phyloP scores from a whole-genome alignment of 1,140 invertebrate genomes.

The Geopemphigus sp. region DNA sequence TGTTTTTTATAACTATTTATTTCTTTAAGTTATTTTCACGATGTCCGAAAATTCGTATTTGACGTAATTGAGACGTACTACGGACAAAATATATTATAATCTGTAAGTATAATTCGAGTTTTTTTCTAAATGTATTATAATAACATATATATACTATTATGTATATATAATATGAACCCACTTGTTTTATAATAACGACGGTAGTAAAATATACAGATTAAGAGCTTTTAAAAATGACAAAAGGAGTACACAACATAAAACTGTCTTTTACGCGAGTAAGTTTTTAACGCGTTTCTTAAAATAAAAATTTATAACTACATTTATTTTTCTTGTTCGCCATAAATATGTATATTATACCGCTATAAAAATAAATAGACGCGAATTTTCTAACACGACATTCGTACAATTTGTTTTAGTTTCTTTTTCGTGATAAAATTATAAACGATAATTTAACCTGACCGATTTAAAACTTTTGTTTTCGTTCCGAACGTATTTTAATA shows the following conservation, averaged over 20 bases:
- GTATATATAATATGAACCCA: background rate
- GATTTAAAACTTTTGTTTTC: background rate
- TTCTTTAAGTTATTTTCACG: no score
- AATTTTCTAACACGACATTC: background rate
- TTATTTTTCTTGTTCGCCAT: background rate
- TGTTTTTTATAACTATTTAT: no score
- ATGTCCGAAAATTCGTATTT: background rate
- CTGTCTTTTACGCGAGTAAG: background rate
- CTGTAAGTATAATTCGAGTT: background rate
- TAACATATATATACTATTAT: background rate
- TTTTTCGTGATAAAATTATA: background rate
- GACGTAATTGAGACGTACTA: background rate
- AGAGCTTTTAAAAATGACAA: slow-evolving; percentile 22
- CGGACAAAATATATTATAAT: no score
- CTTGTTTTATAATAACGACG: background rate
- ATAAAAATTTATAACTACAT: background rate
- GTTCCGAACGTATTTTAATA: background rate
- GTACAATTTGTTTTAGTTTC: no score
- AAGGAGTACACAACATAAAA: background rate
- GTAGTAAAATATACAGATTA: background rate
- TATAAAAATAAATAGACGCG: background rate
- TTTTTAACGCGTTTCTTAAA: background rate
- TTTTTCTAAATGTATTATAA: background rate
- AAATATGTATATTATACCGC: background rate
- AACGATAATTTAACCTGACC: background rate